These are phyloP conservation scores for Tapera naevia DNA, from an alignment of 2,797 vertebrate genomes.

Conservation along the genomic window DNA sequence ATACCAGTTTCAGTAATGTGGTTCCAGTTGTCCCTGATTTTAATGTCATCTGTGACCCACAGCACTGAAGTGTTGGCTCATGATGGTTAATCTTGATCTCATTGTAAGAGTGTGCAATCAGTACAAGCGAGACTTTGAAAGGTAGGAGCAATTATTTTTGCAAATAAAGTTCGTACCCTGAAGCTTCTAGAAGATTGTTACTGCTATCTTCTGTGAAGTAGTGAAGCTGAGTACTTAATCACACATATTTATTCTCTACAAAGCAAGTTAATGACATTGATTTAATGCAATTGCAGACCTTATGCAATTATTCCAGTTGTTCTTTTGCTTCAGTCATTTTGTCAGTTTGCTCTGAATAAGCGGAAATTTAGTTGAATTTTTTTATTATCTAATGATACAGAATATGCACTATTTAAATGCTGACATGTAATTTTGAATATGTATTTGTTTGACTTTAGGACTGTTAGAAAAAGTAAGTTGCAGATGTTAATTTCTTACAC, in stretches of 20 bases:
- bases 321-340: not conserved
- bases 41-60: not conserved
- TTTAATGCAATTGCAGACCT: not conserved
- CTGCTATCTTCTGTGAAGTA: not conserved
- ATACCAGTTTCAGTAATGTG: not conserved
- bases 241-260: not conserved
- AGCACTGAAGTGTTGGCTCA: not conserved
- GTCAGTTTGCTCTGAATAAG: not conserved
- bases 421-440: not conserved
- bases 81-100: not conserved
- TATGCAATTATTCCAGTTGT: not conserved
- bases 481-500: not conserved
- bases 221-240: not conserved
- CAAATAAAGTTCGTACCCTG: not conserved
- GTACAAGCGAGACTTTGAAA: not conserved
- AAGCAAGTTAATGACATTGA: not conserved
- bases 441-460: not conserved
- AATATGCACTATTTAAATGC: not conserved
- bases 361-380: not conserved
- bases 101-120: not conserved
- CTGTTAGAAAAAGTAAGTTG: not conserved
- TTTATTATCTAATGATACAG: not conserved
- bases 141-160: not conserved
- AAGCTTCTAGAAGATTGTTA: not conserved
- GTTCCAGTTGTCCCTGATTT: not conserved